Evolutionary conservation across 92 coral and sea anemone species (phyloP).

Genomic region (Bergia sp.): DNA sequence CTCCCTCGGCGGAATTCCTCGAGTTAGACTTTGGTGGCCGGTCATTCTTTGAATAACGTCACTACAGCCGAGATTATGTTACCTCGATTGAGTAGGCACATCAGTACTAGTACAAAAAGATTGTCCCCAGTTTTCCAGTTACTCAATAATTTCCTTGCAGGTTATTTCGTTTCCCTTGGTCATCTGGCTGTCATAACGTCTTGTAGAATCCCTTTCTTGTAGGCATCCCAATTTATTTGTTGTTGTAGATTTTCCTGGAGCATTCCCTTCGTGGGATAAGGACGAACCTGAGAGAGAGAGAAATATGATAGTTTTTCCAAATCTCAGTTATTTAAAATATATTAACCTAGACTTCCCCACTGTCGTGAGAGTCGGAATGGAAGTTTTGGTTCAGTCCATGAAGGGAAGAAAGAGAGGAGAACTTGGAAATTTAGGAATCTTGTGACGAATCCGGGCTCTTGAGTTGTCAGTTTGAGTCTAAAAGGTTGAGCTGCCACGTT

Average conservation of each 20-base stretch:
- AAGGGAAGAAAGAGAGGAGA: too few relatives aligned
- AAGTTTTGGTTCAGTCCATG: too few relatives aligned
- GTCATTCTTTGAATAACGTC: background rate
- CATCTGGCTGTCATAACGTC: background rate
- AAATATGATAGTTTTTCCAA: background rate
- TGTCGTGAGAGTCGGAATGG: too few relatives aligned
- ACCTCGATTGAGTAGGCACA: background rate
- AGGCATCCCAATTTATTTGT: conserved; percentile 92
- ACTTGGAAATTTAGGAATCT: too few relatives aligned
- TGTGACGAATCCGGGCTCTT: too few relatives aligned
- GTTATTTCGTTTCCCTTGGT: background rate
- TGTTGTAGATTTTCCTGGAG: conserved; percentile 92
- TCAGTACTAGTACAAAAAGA: background rate
- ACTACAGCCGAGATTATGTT: background rate
- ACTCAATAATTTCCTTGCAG: background rate
- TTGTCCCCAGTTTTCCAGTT: background rate
- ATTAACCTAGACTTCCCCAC: too few relatives aligned
- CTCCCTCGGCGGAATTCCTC: too few relatives aligned
- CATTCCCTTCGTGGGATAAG: conserved; percentile 80
- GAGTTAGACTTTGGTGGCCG: background rate
- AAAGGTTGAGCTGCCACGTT: too few relatives aligned
- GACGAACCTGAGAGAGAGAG: conserved; percentile 67
- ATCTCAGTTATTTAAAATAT: background rate
- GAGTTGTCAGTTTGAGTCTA: too few relatives aligned
- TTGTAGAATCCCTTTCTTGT: conserved; percentile 70